Base-by-base conservation (phyloP, 2,797 vertebrate species). In the Diplodus sargus region DNA sequence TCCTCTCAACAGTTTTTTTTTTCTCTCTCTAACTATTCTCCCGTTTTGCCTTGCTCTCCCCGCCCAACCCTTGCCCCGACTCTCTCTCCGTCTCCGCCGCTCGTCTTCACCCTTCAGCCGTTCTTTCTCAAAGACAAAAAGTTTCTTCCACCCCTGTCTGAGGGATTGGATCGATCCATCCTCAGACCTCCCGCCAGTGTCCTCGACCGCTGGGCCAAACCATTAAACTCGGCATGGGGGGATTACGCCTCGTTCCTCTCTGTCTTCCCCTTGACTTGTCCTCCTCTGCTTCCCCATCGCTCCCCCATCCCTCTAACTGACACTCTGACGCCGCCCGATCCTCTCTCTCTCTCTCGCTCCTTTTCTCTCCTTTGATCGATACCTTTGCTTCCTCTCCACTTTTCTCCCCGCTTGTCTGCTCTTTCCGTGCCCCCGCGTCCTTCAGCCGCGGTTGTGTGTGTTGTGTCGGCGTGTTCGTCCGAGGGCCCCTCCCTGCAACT, bases 81-180 rank as follows among this genome's bases (percentile, higher is more conserved):
- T 76, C 67, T 66, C 17, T 30, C 30, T 13, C 54, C 18, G 20
- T 65, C 81, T 72, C 65, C 64, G 5, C 34, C 34, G 1, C 58
- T 75, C 56, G 66, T 56, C 74, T 84, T 74, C 85, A 76, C 71
- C 83, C 87, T 84, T 88, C 84, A 83, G 49, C 75, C 7, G 42
- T 70, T 86, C 80, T 90, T 87, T 85, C 65, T 82, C 87, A 91
- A 89, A 89, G 88, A 75, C 87, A 22, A 79, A 84, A 91, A 90
- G 54, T 90, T 92, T 85, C 48, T 8, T 74, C 75, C 52, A 53
- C 76, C 85, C 84, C 87, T 45, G 39, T 85, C 84, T 84, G 87
- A 86, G 81, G 74, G 74, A 62, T 72, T 84, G 90, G 87, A 92
- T 93, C 91, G 91, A 93, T 93, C 91, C 87, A 62, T 88, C 79